Evolutionary conservation across 2,113 vertebrate species (phyloP).

Genomic region (Mellivora capensis): DNA sequence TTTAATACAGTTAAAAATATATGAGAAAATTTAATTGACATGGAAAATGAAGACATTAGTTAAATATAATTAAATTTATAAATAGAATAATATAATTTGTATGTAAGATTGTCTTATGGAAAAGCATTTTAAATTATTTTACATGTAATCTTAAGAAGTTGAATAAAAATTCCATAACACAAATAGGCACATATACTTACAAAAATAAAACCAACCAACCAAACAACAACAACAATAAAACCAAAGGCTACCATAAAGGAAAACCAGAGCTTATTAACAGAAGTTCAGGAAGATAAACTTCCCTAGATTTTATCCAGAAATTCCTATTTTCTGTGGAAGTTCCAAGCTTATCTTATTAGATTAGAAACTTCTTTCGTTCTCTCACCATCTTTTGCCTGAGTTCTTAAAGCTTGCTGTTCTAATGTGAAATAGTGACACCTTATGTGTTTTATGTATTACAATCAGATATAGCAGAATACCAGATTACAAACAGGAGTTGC

Average conservation of each 20-base stretch:
- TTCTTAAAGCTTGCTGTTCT: not conserved
- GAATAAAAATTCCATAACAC: not conserved
- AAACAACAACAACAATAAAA: not conserved
- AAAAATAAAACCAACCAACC: not conserved
- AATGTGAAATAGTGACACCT: not conserved
- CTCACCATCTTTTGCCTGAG: not conserved
- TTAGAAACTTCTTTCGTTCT: not conserved
- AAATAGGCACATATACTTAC: not conserved
- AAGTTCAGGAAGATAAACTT: not conserved
- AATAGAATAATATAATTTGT: not conserved
- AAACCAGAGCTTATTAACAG: not conserved
- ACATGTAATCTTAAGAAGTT: not conserved
- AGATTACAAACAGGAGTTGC: not conserved
- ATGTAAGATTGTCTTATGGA: not conserved
- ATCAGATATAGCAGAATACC: not conserved
- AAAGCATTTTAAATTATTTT: not conserved
- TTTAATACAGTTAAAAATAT: not conserved
- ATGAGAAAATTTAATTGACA: not conserved
- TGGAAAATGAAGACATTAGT: not conserved
- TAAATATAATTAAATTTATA: not conserved
- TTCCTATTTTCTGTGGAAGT: not conserved
- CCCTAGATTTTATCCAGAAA: not conserved
- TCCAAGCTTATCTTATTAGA: not conserved
- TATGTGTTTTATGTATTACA: not conserved
- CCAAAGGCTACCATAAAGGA: not conserved